Base-by-base conservation (phyloP, 2,888 invertebrate species). In the Diaphora mendica region DNA sequence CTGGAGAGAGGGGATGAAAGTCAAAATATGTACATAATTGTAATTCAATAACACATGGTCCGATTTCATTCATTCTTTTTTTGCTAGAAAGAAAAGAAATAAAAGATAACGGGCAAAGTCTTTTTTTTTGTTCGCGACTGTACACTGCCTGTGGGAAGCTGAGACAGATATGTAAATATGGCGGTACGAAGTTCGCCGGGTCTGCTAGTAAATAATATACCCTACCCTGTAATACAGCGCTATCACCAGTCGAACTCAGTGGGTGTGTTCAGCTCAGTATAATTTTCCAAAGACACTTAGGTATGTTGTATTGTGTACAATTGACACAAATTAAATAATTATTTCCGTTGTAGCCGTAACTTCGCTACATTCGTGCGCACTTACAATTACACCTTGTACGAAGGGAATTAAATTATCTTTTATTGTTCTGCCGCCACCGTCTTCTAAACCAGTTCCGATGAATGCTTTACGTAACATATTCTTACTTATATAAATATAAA, bases 291-390 rank as follows among this genome's bases (percentile, higher is more conserved):
- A 26, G 3, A 44, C 44, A 20, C 3, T 20, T 48, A 20, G 1
- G 9, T 67, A 15, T 2, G 3, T 62, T 15, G 30, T 30, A 30
- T 62, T 62, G 15, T 62, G 30, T 30, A 30, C 30, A 62, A 62
- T 62, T 62, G 62, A 62, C 62, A 62, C 62, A 62, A 62, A 62
- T 62, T 15, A 62, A 59, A 62, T 62, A 59, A 62, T 62, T 2
- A 62, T 30, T 48, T 67, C 20, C 67, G 30, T 48, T 44, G 30
- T 9, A 30, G 30, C 26, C 26, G 62, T 62, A 26, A 62, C 62
- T 26, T 26, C 11, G 55, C 55, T n/a, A 55, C 55, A 55, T n/a
- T 55, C 55, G n/a, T n/a, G 59, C 26, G 59, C 62, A 62, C 26
- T 62, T 62, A 62, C 62, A 62, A 62, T 62, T 30, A 62, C 62